Percentiles rank a stretch among this genome's conserved stretches.
Conservation (phyloP, 2,113 vertebrate genomes). For the Gymnogyps californianus region DNA sequence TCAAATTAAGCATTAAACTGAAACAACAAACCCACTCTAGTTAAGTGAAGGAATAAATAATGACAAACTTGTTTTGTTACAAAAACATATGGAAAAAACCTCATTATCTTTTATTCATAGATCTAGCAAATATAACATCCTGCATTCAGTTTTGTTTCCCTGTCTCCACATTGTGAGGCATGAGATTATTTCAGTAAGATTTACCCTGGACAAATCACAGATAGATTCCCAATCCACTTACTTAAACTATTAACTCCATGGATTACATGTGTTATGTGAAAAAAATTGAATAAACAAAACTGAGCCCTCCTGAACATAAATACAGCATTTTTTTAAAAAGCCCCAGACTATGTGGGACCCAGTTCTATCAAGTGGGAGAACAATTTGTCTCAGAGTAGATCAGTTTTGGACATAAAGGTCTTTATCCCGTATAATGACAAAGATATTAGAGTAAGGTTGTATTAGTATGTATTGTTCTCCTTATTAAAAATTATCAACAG, state of each 20-base stretch:
- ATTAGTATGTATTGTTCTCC: neutral
- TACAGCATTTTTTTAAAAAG: neutral
- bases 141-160: neutral
- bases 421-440: neutral
- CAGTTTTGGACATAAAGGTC: neutral
- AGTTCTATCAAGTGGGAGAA: neutral
- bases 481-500: neutral
- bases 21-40: neutral
- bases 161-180: neutral
- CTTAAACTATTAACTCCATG: neutral
- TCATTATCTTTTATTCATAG: neutral
- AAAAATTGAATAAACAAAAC: neutral
- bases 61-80: neutral
- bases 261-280: neutral
- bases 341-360: too few species aligned
- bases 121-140: neutral
- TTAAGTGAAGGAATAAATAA: neutral
- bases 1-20: neutral
- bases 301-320: neutral
- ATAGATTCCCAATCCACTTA: conserved; percentile 1
- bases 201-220: neutral
- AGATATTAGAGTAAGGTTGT: neutral
- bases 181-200: neutral
- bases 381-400: neutral
- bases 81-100: neutral